phyloP scores from a whole-genome alignment of 2,888 invertebrate species.

The Heliconius cydno region DNA sequence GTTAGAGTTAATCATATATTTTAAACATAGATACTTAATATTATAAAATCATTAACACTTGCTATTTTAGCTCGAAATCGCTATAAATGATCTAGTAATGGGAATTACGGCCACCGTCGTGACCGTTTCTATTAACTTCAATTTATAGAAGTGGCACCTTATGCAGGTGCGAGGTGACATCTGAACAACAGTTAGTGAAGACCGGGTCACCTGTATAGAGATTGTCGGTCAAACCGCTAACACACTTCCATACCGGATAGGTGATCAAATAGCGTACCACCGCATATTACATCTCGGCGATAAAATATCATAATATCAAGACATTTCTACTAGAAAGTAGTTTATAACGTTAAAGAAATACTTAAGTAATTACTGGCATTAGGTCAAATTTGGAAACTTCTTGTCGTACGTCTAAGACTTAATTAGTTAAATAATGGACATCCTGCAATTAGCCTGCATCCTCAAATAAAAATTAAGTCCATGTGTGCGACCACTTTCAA shows the following conservation, averaged over 20 bases:
- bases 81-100: not conserved
- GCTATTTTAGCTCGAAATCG: not conserved
- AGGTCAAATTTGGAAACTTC: slow-evolving; percentile 20
- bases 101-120: slow-evolving; percentile 37
- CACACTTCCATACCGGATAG: slow-evolving; percentile 67
- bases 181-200: slow-evolving; percentile 74
- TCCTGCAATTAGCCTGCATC: slow-evolving; percentile 70
- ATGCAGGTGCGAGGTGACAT: slow-evolving; percentile 68
- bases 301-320: slow-evolving; percentile 43
- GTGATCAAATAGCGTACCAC: slow-evolving; percentile 47
- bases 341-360: slow-evolving; percentile 7
- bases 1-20: not conserved
- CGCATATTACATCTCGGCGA: slow-evolving; percentile 40
- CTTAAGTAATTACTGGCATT: slow-evolving; percentile 23
- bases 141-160: slow-evolving; percentile 76
- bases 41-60: too few relatives aligned
- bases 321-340: slow-evolving; percentile 43
- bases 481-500: slow-evolving; percentile 48
- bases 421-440: slow-evolving; percentile 56
- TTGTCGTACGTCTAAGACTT: slow-evolving; percentile 36
- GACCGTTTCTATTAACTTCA: slow-evolving; percentile 68
- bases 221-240: slow-evolving; percentile 61
- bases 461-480: slow-evolving; percentile 66
- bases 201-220: slow-evolving; percentile 77
- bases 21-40: not conserved